Percentiles rank a stretch among this genome's conserved stretches.
phyloP scores from a whole-genome alignment of 1,140 invertebrate species.

The Chrysomallon squamiferum region DNA sequence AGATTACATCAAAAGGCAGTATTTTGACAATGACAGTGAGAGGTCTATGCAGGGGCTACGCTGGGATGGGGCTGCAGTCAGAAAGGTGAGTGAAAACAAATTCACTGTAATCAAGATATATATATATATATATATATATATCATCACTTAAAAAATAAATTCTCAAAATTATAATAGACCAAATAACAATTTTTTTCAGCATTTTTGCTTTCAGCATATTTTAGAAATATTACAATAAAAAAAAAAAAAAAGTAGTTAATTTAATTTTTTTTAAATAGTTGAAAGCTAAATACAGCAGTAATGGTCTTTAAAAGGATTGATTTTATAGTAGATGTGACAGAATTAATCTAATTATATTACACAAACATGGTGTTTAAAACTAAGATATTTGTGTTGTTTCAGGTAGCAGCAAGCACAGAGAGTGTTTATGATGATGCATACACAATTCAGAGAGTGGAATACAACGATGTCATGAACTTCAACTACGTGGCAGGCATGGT shows the following conservation, averaged over 20 bases:
- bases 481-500: constrained; percentile 62
- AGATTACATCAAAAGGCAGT: constrained; percentile 57
- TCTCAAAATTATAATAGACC: not conserved
- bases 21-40: constrained; percentile 37
- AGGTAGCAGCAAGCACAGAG: constrained; percentile 60
- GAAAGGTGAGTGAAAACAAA: constrained; percentile 55
- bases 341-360: too few species aligned
- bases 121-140: too few species aligned
- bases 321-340: too few species aligned
- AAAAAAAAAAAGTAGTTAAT: too few species aligned
- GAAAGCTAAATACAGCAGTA: too few species aligned
- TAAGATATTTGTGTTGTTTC: too few species aligned
- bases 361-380: too few species aligned
- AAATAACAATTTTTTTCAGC: not conserved
- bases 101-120: too few species aligned
- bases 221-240: too few species aligned
- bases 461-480: constrained; percentile 46
- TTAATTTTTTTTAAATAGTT: too few species aligned
- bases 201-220: not conserved
- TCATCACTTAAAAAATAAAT: not conserved
- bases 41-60: constrained; percentile 57
- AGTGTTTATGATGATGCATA: constrained; percentile 63
- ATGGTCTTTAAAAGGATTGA: too few species aligned
- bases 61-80: constrained; percentile 59
- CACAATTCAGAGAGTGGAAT: constrained; percentile 56